Evolutionary conservation across 37 sponge, comb jelly and placozoan species (phyloP), one percentile per base, ranked within the genome.

Genomic region (Cliona cf. orientalis): DNA sequence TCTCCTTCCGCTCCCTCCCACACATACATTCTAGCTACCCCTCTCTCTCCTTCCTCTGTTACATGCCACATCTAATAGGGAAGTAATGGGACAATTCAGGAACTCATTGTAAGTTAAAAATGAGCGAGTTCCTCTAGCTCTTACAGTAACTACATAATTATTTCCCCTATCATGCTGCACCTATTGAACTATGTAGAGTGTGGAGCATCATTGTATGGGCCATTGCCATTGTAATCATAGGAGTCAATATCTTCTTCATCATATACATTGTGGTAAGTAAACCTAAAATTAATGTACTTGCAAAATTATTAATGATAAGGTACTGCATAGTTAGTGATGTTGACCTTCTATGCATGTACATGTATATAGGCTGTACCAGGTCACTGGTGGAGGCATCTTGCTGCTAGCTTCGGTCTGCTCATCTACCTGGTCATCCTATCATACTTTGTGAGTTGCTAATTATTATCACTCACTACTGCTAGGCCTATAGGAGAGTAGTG

Each of bases 1-100:
- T 49, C 14, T 49, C 53, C 14, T 14, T 49, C 14, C 53, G 9
- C 14, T 49, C 9, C 53, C 14, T 38, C 37, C 1, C 56, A 19
- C 55, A 49, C 28, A 28, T 1, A 31, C 58, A n/a, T n/a, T 71
- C 26, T 84, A 94, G 88, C 80, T 97, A 17, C 95, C 94, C 1
- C 92, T 97, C 62, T 91, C 94, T 32, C 72, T 93, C 53, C 43
- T 96, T 26, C 97, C 97, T 19, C 80, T 96, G 17, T 86, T 96
- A 1, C 89, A 90, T 58, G 92, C 90, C 31, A 92, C 98, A 58
- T 90, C 73, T 29, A 72, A 42, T 35, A 74, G 65, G 42, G 38
- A 56, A 37, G 76, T 94, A 75, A 95, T 97, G 98, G 84, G 86
- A 1, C 31, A 76, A 17, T 94, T 92, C 85, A 90, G 61, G 60